Conservation (phyloP, 2,113 vertebrate genomes). For the Isurus oxyrinchus region DNA sequence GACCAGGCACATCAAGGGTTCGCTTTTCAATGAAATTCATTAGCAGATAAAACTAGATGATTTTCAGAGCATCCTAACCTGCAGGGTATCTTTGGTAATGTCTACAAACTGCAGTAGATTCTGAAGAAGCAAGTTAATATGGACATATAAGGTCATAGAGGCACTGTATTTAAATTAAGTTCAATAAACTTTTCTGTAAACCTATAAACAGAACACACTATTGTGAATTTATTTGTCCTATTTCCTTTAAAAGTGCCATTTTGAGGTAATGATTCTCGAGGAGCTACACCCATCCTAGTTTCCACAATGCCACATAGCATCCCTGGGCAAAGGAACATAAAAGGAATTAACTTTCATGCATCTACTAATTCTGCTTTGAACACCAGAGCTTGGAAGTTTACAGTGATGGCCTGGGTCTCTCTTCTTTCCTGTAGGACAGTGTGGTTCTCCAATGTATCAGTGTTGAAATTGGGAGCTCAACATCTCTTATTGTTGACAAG, state of each 20-base stretch:
- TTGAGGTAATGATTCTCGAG: neutral
- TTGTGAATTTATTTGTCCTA: neutral
- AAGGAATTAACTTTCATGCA: neutral
- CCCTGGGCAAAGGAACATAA: neutral
- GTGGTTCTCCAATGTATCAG: neutral
- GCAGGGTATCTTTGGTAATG: neutral
- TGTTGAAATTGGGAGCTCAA: neutral
- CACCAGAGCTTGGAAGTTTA: neutral
- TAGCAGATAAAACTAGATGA: neutral
- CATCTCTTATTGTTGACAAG: neutral
- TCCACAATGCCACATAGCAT: neutral
- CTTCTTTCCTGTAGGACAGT: neutral
- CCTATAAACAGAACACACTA: neutral
- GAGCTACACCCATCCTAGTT: neutral
- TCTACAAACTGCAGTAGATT: neutral
- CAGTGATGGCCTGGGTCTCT: neutral
- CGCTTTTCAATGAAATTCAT: neutral
- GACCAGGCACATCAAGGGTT: neutral
- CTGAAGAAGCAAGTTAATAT: neutral
- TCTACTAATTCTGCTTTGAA: neutral
- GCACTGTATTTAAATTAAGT: neutral
- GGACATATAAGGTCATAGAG: neutral
- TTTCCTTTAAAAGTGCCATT: neutral
- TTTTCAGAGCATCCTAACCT: neutral
- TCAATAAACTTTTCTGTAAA: neutral